Conservation (phyloP, 2,797 vertebrate genomes). For the Characodon lateralis region DNA sequence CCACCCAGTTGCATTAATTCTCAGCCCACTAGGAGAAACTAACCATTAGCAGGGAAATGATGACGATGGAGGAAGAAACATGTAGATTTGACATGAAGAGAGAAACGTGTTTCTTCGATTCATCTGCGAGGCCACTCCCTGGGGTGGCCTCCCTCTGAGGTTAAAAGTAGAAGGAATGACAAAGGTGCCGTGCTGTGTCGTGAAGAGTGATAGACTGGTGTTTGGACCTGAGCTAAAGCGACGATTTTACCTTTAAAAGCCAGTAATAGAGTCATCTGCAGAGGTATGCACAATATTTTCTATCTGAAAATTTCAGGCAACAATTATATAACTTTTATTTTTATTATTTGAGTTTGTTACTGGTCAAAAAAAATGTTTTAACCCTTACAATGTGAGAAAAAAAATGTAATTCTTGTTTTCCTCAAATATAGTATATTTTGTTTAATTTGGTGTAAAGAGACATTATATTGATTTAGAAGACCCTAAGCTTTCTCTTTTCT, state of each 20-base stretch:
- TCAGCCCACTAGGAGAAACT: slow-evolving; percentile 8
- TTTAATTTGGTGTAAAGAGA: not conserved
- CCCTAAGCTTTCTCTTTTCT: not conserved
- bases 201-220: slow-evolving; percentile 40
- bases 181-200: slow-evolving; percentile 52
- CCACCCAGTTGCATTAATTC: slow-evolving; percentile 47
- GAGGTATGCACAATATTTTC: slow-evolving; percentile 48
- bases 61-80: slow-evolving; percentile 31
- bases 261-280: slow-evolving; percentile 5
- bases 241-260: slow-evolving; percentile 16
- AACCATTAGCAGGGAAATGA: not conserved
- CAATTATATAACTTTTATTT: not conserved
- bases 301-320: not conserved
- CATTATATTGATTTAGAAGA: not conserved
- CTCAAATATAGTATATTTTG: too few relatives aligned
- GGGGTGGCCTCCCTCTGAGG: slow-evolving; percentile 63
- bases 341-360: not conserved
- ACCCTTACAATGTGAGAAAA: not conserved
- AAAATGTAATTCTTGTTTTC: not conserved
- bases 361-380: not conserved
- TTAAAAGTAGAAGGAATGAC: slow-evolving; percentile 65
- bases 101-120: slow-evolving; percentile 39
- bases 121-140: slow-evolving; percentile 72
- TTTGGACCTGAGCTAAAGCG: slow-evolving; percentile 3
- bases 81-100: slow-evolving; percentile 7